Percentiles rank a stretch among this genome's conserved stretches.
Conservation (phyloP, 2,888 invertebrate genomes). For the Isoperla grammatica region DNA sequence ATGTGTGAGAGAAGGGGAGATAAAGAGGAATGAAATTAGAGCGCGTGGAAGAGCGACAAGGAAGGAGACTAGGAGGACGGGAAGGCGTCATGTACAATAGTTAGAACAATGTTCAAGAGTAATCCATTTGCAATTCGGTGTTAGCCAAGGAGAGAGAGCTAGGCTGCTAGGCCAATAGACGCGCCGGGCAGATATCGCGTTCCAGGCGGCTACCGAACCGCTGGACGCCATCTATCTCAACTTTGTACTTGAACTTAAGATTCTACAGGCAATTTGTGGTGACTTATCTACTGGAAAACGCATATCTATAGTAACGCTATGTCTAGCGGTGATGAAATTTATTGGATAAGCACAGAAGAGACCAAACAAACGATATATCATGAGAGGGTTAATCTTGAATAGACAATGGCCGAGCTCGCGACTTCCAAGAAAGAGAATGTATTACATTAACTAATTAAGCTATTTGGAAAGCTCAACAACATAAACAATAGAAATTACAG, state of each 20-base stretch:
- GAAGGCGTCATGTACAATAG: slow-evolving; percentile 13
- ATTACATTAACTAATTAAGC: too few species aligned
- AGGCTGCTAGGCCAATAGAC: background rate
- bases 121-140: slow-evolving; percentile 16
- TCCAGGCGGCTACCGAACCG: background rate
- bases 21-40: slow-evolving; percentile 19
- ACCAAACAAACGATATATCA: slow-evolving; percentile 3
- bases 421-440: too few species aligned
- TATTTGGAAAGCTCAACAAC: too few species aligned
- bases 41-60: background rate
- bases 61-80: background rate
- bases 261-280: slow-evolving; percentile 20
- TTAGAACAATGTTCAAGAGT: slow-evolving; percentile 11
- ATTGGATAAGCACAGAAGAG: slow-evolving; percentile 14
- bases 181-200: background rate
- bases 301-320: slow-evolving; percentile 9
- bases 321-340: slow-evolving; percentile 12
- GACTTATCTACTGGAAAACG: slow-evolving; percentile 25
- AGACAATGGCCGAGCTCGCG: too few species aligned
- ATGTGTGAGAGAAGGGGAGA: slow-evolving; percentile 15
- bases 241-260: slow-evolving; percentile 12
- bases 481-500: too few species aligned
- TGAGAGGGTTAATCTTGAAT: background rate
- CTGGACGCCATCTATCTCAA: background rate
- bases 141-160: background rate